Evolutionary conservation across 2,888 invertebrate genomes (phyloP).

Genomic region (Drepana falcataria): DNA sequence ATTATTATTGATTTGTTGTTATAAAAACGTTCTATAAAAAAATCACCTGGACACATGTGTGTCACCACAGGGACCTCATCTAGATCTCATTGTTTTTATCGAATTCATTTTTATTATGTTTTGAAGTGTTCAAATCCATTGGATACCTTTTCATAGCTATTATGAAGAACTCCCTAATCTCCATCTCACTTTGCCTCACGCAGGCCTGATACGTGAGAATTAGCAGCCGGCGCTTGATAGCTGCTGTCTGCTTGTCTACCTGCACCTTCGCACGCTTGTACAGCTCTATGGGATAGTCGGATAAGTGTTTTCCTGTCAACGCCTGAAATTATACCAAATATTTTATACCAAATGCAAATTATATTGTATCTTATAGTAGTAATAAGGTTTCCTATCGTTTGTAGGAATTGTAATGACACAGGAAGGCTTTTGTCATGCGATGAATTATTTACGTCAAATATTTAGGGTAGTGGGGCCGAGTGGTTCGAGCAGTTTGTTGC

Average conservation of each 20-base stretch:
- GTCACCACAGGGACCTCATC: too few relatives aligned
- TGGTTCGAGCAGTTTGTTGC: too few relatives aligned
- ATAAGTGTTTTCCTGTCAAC: slow-evolving; percentile 41
- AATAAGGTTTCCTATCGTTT: not conserved
- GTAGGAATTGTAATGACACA: too few relatives aligned
- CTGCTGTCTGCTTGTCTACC: slow-evolving; percentile 54
- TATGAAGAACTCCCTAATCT: slow-evolving; percentile 80
- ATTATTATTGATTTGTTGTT: too few relatives aligned
- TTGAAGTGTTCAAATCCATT: too few relatives aligned
- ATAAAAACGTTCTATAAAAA: too few relatives aligned
- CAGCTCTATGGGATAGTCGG: slow-evolving; percentile 49
- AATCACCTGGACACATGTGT: too few relatives aligned
- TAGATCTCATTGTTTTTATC: too few relatives aligned
- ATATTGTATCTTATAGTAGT: not conserved
- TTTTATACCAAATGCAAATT: not conserved
- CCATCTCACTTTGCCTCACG: slow-evolving; percentile 69
- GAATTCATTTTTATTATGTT: too few relatives aligned
- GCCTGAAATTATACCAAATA: slow-evolving; percentile 28
- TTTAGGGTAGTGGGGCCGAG: too few relatives aligned
- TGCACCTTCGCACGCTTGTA: slow-evolving; percentile 45
- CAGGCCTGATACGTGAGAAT: slow-evolving; percentile 54
- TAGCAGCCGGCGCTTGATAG: slow-evolving; percentile 59
- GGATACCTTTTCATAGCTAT: slow-evolving; percentile 77
- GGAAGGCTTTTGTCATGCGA: too few relatives aligned
- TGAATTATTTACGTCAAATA: too few relatives aligned